Conservation (phyloP, 1,140 invertebrate species). For the Heliconius congener region DNA sequence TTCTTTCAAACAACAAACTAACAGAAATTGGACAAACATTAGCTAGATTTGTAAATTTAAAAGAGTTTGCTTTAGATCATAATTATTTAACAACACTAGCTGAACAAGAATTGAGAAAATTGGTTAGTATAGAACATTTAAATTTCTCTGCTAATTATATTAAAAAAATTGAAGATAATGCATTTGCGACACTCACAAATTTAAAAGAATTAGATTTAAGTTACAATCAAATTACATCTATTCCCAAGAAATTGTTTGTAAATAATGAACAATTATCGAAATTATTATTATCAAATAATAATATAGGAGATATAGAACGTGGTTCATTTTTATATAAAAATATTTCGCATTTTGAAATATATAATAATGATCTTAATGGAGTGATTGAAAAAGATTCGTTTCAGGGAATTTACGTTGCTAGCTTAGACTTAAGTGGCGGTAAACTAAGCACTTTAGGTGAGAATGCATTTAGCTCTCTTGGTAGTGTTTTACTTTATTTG, state of each 20-base stretch:
- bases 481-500: conserved; percentile 14
- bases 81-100: conserved; percentile 21
- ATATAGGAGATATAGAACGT: conserved; percentile 22
- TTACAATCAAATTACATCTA: conserved; percentile 18
- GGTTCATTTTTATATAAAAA: conserved; percentile 21
- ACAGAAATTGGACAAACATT: conserved; percentile 22
- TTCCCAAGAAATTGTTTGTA: conserved; percentile 16
- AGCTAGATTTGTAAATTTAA: conserved; percentile 29
- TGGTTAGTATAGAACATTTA: conserved; percentile 22
- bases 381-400: conserved; percentile 25
- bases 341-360: conserved; percentile 22
- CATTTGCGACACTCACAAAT: background rate
- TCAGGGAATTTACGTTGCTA: conserved; percentile 15
- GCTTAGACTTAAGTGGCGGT: conserved; percentile 25
- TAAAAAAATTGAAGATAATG: conserved; percentile 14
- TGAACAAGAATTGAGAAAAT: conserved; percentile 6
- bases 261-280: conserved; percentile 14
- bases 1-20: conserved; percentile 26
- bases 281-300: conserved; percentile 19
- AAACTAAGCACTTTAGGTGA: conserved; percentile 14
- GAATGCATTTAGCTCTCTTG: conserved; percentile 23
- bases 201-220: conserved; percentile 24
- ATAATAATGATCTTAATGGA: conserved; percentile 20
- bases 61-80: conserved; percentile 24
- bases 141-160: conserved; percentile 16